Conservation (phyloP, 2,797 vertebrate species). For the Clarias platycephalus region DNA sequence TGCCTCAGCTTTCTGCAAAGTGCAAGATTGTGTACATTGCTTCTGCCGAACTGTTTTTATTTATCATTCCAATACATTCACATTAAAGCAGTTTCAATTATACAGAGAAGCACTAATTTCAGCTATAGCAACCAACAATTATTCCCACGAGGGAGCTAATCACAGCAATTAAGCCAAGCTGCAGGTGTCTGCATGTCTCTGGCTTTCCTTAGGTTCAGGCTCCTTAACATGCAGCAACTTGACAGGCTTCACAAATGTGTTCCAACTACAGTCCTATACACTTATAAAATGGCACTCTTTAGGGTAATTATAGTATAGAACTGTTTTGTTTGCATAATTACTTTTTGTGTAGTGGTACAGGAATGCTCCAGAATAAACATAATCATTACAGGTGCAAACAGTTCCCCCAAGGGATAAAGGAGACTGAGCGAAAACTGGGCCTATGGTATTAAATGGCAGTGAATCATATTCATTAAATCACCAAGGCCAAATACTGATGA, state of each 20-base stretch:
- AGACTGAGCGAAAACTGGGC: not conserved
- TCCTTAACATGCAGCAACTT: slow-evolving; percentile 36
- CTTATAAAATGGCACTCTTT: slow-evolving; percentile 16
- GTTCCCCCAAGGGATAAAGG: not conserved
- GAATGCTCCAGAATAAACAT: slow-evolving; percentile 21
- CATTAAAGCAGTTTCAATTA: slow-evolving; percentile 49
- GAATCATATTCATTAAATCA: not conserved
- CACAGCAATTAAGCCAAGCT: slow-evolving; percentile 56
- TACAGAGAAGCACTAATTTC: slow-evolving; percentile 49
- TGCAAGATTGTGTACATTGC: slow-evolving; percentile 39
- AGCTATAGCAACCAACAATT: slow-evolving; percentile 54
- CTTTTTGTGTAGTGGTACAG: not conserved
- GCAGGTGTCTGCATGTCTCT: slow-evolving; percentile 52
- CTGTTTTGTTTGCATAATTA: slow-evolving; percentile 17
- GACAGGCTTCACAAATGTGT: slow-evolving; percentile 10
- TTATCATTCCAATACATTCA: slow-evolving; percentile 47
- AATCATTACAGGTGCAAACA: slow-evolving; percentile 23
- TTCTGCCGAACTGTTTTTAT: slow-evolving; percentile 44
- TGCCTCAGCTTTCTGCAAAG: slow-evolving; percentile 20
- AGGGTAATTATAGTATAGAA: slow-evolving; percentile 24
- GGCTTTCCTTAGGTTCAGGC: slow-evolving; percentile 30
- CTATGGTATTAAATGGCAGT: not conserved
- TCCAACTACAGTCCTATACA: slow-evolving; percentile 3
- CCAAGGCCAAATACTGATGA: not conserved
- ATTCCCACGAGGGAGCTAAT: slow-evolving; percentile 53